These are phyloP conservation scores for Gymnothorax reevesii DNA, from an alignment of 2,797 vertebrate species.

Conservation along the genomic window DNA sequence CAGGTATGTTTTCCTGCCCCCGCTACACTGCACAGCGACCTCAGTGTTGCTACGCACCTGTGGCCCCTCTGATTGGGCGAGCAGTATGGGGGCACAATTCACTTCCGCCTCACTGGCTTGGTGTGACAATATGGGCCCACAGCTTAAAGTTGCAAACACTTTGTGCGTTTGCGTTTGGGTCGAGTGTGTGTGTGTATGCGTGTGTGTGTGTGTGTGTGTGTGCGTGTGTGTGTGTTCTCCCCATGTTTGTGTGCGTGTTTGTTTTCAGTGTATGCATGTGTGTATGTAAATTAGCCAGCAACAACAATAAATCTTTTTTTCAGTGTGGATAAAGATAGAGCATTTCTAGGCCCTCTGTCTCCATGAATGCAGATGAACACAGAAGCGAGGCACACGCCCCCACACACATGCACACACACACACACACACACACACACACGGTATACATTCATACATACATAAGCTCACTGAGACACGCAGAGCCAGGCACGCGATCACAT, in stretches of 20 bases:
- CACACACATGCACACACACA: conserved; percentile 50
- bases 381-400: conserved; percentile 57
- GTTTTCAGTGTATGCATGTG: conserved; percentile 41
- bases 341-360: conserved; percentile 57
- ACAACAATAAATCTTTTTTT: conserved; percentile 48
- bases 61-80: neutral
- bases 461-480: conserved; percentile 48
- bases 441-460: conserved; percentile 43
- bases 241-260: conserved; percentile 25
- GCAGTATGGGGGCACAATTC: neutral
- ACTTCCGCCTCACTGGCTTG: neutral
- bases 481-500: conserved; percentile 53
- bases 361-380: conserved; percentile 50
- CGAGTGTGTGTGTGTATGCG: conserved; percentile 42
- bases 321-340: conserved; percentile 64
- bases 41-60: neutral
- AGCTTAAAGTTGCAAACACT: neutral
- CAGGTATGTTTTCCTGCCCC: neutral
- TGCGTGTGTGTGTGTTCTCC: neutral
- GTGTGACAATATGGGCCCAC: neutral
- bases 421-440: conserved; percentile 39
- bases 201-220: conserved; percentile 38
- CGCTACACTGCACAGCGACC: neutral
- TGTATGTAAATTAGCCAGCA: conserved; percentile 61
- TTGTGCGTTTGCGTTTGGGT: conserved; percentile 36